phyloP scores from a whole-genome alignment of 2,113 vertebrate genomes.

The Ophiodon elongatus region DNA sequence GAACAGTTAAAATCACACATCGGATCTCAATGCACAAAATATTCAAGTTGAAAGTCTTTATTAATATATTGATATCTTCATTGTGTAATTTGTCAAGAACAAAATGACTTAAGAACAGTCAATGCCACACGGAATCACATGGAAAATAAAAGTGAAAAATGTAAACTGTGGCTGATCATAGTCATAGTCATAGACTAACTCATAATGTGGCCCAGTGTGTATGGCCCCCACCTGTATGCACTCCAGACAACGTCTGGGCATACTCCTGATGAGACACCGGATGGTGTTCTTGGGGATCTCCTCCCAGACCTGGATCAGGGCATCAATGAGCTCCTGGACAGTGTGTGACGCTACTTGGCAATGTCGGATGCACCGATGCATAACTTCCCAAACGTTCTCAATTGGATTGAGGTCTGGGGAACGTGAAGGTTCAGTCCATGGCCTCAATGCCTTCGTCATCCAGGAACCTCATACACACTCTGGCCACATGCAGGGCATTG shows the following conservation, averaged over 20 bases:
- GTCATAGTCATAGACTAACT: background rate
- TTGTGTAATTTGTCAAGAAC: too few species aligned
- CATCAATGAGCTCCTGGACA: background rate
- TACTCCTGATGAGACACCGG: background rate
- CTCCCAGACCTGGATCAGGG: background rate
- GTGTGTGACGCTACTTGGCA: too few species aligned
- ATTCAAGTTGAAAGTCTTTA: background rate
- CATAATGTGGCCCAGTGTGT: background rate
- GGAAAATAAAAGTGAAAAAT: too few species aligned
- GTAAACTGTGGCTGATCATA: too few species aligned
- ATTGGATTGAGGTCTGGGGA: too few species aligned
- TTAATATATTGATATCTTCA: background rate
- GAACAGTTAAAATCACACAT: background rate
- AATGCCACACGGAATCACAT: too few species aligned
- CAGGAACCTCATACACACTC: background rate
- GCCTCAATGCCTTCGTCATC: background rate
- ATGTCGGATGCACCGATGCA: too few species aligned
- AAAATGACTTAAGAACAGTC: too few species aligned
- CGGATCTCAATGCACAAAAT: background rate
- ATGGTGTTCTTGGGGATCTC: background rate
- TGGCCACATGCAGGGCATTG: background rate
- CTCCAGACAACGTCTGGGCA: background rate
- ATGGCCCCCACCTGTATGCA: background rate
- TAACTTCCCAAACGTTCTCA: too few species aligned
- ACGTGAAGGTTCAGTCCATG: too few species aligned